A percentile compares a stretch with the other conserved stretches of the same genome.
Conservation (phyloP, 2,797 vertebrate species). For the Tympanoctomys barrerae region DNA sequence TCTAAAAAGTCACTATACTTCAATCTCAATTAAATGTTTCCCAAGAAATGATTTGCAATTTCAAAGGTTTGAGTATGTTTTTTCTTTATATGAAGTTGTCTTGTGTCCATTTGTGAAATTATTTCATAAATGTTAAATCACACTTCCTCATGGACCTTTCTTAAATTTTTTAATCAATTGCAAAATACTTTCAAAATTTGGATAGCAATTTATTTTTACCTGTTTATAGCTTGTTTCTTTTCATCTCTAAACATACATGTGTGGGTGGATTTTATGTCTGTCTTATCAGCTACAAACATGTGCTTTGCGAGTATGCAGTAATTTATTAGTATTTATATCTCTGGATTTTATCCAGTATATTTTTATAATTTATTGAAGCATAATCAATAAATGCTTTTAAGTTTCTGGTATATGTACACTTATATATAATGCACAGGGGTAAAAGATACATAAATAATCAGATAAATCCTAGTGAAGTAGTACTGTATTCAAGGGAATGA, state of each 20-base stretch:
- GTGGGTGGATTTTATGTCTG: background rate
- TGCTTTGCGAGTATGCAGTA: background rate
- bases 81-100: background rate
- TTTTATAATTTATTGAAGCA: conserved; percentile 48
- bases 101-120: background rate
- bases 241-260: background rate
- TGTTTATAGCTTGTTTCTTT: background rate
- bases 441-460: conserved; percentile 12
- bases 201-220: background rate
- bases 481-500: conserved; percentile 10
- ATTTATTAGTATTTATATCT: conserved; percentile 26
- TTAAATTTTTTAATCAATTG: background rate
- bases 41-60: background rate
- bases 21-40: background rate
- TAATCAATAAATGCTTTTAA: conserved; percentile 27
- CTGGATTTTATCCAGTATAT: background rate
- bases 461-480: background rate
- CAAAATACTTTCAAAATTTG: background rate
- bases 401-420: background rate
- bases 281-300: background rate
- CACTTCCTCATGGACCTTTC: background rate
- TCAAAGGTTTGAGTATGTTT: background rate
- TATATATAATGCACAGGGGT: background rate
- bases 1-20: background rate
- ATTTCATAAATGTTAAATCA: background rate